These are phyloP conservation scores for Cosmia trapezina DNA, from an alignment of 2,888 invertebrate genomes.

Conservation along the genomic window DNA sequence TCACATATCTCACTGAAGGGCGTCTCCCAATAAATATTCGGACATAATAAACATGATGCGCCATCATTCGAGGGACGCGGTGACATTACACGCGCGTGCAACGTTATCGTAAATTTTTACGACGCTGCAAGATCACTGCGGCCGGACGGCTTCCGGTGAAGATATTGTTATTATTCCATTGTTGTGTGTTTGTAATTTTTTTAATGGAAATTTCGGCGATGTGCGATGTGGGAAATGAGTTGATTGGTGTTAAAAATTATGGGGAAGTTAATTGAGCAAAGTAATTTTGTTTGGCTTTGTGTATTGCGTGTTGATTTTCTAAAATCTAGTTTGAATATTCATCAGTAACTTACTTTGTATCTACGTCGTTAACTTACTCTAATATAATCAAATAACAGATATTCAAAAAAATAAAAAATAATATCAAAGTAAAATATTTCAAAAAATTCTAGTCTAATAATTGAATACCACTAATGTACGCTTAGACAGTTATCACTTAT, in stretches of 20 bases:
- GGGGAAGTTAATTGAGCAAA: background rate
- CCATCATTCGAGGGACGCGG: slow-evolving; percentile 76
- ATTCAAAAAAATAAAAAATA: too few species aligned
- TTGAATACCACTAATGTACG: too few species aligned
- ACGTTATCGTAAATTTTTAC: slow-evolving; percentile 89
- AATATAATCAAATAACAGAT: too few species aligned
- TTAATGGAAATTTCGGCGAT: slow-evolving; percentile 41
- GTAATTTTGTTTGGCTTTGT: background rate
- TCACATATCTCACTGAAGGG: slow-evolving; percentile 49
- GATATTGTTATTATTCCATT: slow-evolving; percentile 69
- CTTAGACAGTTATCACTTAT: too few species aligned
- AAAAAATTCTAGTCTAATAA: too few species aligned
- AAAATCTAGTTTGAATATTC: too few species aligned
- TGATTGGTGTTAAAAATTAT: slow-evolving; percentile 31
- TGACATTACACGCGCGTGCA: slow-evolving; percentile 80
- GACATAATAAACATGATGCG: slow-evolving; percentile 83
- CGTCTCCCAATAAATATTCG: slow-evolving; percentile 70
- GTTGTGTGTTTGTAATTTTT: slow-evolving; percentile 59
- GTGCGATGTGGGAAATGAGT: slow-evolving; percentile 44
- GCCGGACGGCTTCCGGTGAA: slow-evolving; percentile 71
- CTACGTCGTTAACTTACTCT: too few species aligned
- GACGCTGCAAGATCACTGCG: slow-evolving; percentile 76
- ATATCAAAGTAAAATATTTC: too few species aligned
- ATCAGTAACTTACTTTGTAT: too few species aligned
- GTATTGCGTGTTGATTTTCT: background rate